Conservation (phyloP, 2,888 invertebrate genomes). For the Diaphora mendica region DNA sequence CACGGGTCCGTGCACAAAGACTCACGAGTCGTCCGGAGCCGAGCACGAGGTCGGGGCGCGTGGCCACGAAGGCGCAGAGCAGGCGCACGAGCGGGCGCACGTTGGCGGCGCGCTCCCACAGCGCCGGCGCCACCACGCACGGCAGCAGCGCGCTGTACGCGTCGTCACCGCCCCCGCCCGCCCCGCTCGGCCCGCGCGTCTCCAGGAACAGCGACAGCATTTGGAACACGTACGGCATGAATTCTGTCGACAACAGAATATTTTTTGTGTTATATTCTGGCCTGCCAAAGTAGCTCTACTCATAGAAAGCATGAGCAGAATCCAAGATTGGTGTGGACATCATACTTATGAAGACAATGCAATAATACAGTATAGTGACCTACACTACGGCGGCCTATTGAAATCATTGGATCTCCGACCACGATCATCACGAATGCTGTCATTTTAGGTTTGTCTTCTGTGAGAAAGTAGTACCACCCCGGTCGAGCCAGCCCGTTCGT, state of each 20-base stretch:
- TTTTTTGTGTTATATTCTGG: not conserved
- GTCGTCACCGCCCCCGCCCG: constrained; percentile 82
- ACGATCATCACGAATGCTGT: no score
- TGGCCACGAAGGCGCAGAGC: constrained; percentile 93
- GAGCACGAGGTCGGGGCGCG: constrained; percentile 65
- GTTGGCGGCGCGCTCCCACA: constrained; percentile 98
- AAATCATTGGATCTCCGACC: no score
- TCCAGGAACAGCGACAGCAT: constrained; percentile 96
- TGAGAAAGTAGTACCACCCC: no score
- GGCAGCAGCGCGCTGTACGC: constrained; percentile 96
- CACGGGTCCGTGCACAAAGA: no score
- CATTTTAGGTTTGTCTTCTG: no score
- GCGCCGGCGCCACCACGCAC: constrained; percentile 94
- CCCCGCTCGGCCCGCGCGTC: constrained; percentile 81
- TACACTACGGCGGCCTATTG: no score
- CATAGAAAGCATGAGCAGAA: no score
- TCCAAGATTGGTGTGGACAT: no score
- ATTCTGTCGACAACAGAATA: constrained; percentile 87
- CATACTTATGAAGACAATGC: no score
- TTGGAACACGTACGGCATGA: constrained; percentile 99
- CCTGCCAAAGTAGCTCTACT: no score
- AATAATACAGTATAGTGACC: no score
- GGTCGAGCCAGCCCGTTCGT: not conserved
- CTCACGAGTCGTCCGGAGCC: constrained; percentile 90
- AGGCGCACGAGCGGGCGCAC: constrained; percentile 97